These are phyloP conservation scores for Chanos chanos DNA, from an alignment of 2,797 vertebrate species.

Conservation along the genomic window DNA sequence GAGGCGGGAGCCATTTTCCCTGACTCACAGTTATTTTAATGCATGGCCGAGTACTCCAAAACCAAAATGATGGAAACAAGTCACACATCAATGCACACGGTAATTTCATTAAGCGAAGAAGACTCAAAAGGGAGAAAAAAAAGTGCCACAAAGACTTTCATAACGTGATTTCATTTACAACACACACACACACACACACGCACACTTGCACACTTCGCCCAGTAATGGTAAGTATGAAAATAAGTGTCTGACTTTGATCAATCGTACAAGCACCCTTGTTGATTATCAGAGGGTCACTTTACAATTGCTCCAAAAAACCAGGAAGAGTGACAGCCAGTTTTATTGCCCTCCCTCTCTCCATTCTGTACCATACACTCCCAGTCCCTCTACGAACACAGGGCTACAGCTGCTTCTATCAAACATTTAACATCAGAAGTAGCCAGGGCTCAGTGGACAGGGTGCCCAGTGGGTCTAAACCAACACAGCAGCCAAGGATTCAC, in stretches of 20 bases:
- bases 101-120: background rate
- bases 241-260: constrained; percentile 32
- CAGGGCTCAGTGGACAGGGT: background rate
- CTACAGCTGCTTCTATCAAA: constrained; percentile 29
- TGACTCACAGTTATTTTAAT: too few species aligned
- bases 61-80: background rate
- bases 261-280: constrained; percentile 15
- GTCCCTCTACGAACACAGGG: constrained; percentile 12
- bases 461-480: too few species aligned
- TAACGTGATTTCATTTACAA: background rate
- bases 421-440: constrained; percentile 16
- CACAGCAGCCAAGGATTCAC: too few species aligned
- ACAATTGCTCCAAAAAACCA: background rate
- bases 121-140: too few species aligned
- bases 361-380: constrained; percentile 20
- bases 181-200: background rate
- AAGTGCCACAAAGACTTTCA: background rate
- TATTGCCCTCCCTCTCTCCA: background rate
- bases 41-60: too few species aligned
- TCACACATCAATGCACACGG: too few species aligned
- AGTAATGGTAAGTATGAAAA: constrained; percentile 15
- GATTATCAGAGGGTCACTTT: constrained; percentile 22
- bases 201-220: background rate
- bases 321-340: too few species aligned
- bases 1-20: too few species aligned